Conservation (phyloP, 2,888 invertebrate genomes). For the Ectemnius cavifrons region DNA sequence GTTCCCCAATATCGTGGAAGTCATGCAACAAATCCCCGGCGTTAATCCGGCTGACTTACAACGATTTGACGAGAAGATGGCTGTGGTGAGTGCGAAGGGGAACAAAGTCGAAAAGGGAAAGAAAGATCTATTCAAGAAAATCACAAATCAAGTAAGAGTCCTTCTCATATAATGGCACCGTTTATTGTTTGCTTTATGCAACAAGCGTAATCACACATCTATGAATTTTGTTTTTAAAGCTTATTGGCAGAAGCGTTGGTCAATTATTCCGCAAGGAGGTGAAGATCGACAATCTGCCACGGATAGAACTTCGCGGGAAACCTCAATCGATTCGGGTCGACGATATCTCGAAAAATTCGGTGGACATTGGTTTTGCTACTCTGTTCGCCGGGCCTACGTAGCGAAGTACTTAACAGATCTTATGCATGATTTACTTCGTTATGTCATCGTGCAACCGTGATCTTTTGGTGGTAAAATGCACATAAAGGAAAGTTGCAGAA, state of each 20-base stretch:
- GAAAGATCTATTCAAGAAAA: conserved; percentile 93
- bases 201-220: too few species aligned
- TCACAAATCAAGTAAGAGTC: conserved; percentile 85
- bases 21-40: conserved; percentile 88
- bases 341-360: conserved; percentile 70
- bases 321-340: conserved; percentile 71
- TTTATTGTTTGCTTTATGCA: too few species aligned
- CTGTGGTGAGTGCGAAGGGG: conserved; percentile 83
- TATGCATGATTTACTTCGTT: too few species aligned
- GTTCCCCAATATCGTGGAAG: conserved; percentile 85
- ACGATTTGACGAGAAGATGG: conserved; percentile 91
- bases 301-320: conserved; percentile 79
- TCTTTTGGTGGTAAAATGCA: too few species aligned
- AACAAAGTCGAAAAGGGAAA: conserved; percentile 93
- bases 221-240: conserved; percentile 75
- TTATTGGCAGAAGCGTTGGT: conserved; percentile 91
- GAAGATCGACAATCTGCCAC: conserved; percentile 90
- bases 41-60: conserved; percentile 89
- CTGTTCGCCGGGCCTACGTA: conserved; percentile 76
- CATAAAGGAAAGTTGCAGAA: too few species aligned
- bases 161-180: too few species aligned
- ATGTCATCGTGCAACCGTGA: too few species aligned
- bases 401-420: conserved; percentile 45
- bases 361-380: conserved; percentile 72
- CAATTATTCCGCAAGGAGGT: conserved; percentile 93